Conservation (phyloP, 2,797 vertebrate species). For the Vespertilio murinus region DNA sequence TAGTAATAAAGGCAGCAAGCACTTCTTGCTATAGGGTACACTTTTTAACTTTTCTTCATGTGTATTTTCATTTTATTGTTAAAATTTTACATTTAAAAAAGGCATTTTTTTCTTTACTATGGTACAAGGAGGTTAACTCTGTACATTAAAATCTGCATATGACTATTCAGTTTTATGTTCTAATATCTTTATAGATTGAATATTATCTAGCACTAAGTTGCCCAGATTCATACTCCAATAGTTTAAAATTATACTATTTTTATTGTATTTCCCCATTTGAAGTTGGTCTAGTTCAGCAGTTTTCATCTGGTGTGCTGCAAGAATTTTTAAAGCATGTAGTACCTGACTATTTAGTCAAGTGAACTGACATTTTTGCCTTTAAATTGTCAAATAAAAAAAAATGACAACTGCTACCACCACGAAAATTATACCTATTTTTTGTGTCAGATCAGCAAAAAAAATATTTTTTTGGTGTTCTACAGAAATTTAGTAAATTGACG, state of each 20-base stretch:
- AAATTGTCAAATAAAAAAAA: background rate
- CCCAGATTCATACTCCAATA: background rate
- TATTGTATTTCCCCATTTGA: background rate
- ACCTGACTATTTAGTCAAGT: background rate
- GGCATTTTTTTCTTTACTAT: background rate
- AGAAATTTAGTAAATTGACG: background rate
- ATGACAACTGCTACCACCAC: background rate
- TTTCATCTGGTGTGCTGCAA: background rate
- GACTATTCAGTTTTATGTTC: background rate
- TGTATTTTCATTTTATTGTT: background rate
- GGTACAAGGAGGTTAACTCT: background rate
- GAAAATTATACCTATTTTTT: background rate
- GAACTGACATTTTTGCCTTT: background rate
- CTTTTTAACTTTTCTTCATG: background rate
- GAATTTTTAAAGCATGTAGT: background rate
- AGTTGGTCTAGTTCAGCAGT: background rate
- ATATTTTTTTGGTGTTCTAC: background rate
- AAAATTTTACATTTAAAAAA: constrained; percentile 18
- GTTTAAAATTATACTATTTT: constrained; percentile 28
- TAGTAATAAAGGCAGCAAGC: background rate
- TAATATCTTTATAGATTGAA: background rate
- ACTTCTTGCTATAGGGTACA: background rate
- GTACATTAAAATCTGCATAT: background rate
- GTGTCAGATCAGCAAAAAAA: background rate
- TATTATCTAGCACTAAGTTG: constrained; percentile 18